A percentile compares a stretch with the other conserved stretches of the same genome.
Evolutionary conservation across 2,888 invertebrate genomes (phyloP).

Genomic region (Lamellibrachia columna): DNA sequence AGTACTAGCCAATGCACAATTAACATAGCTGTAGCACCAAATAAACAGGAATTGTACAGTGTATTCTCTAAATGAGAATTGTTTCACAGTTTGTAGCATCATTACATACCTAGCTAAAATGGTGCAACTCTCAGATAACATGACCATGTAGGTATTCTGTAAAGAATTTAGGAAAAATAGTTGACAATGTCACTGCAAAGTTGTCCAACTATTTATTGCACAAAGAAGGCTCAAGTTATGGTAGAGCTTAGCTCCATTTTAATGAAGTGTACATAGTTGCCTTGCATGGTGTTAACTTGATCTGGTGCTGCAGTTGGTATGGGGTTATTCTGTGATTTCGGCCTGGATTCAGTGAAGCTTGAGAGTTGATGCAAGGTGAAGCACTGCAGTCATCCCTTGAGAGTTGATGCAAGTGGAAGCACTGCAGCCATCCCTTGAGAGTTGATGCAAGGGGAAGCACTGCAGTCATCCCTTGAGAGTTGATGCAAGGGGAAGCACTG

Average conservation of each 20-base stretch:
- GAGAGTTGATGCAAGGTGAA: background rate
- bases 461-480: no score
- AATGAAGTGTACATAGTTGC: background rate
- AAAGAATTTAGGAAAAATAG: background rate
- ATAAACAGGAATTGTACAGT: background rate
- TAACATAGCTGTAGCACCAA: background rate
- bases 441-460: no score
- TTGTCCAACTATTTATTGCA: background rate
- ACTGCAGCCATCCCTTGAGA: no score
- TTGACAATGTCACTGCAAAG: background rate
- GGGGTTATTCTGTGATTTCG: background rate
- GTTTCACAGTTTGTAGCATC: background rate
- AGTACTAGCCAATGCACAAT: background rate
- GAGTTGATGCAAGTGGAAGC: no score
- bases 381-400: background rate
- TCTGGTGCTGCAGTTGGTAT: background rate
- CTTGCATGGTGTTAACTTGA: background rate
- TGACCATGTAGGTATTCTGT: background rate
- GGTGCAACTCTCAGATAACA: background rate
- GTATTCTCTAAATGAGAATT: background rate
- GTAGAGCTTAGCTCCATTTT: background rate
- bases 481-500: no score
- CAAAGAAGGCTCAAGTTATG: background rate
- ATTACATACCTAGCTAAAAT: background rate
- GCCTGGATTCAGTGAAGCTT: background rate